Evolutionary conservation across 92 coral and sea anemone genomes (phyloP).

Genomic region (Zoanthus sociatus): DNA sequence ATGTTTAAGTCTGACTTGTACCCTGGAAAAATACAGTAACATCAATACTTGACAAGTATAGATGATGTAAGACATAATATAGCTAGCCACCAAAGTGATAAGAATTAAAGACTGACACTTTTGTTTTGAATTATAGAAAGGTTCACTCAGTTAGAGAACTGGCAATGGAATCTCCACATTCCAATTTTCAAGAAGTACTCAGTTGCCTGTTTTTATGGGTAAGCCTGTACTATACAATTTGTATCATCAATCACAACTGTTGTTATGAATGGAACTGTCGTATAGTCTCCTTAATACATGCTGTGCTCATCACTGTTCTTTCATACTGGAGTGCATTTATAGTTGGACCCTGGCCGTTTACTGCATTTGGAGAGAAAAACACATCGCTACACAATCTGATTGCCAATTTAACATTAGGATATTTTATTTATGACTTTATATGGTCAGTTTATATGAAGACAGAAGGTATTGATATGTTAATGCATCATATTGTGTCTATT

Average conservation of each 20-base stretch:
- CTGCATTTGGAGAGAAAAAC: slow-evolving; percentile 76
- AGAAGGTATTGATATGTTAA: slow-evolving; percentile 87
- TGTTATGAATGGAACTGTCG: slow-evolving; percentile 95
- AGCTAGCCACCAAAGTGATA: too few species aligned
- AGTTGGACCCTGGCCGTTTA: slow-evolving; percentile 98
- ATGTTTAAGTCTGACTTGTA: too few species aligned
- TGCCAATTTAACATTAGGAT: slow-evolving; percentile 80
- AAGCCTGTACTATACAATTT: slow-evolving; percentile 67
- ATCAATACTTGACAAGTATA: too few species aligned
- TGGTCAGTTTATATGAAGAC: slow-evolving; percentile 95
- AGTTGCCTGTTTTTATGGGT: slow-evolving; percentile 79
- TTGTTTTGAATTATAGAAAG: neutral
- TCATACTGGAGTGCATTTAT: slow-evolving; percentile 80
- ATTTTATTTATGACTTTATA: slow-evolving; percentile 87
- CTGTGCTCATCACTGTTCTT: slow-evolving; percentile 65
- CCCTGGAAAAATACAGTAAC: too few species aligned
- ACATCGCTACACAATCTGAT: slow-evolving; percentile 84
- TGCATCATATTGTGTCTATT: slow-evolving; percentile 84
- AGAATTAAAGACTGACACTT: neutral
- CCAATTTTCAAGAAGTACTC: neutral
- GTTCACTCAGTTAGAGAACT: neutral
- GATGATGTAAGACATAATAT: too few species aligned
- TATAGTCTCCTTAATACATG: slow-evolving; percentile 80
- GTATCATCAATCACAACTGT: slow-evolving; percentile 69
- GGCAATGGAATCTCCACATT: neutral